These are phyloP conservation scores for Pachyuromys duprasi DNA, from an alignment of 2,797 vertebrate species.

Conservation along the genomic window DNA sequence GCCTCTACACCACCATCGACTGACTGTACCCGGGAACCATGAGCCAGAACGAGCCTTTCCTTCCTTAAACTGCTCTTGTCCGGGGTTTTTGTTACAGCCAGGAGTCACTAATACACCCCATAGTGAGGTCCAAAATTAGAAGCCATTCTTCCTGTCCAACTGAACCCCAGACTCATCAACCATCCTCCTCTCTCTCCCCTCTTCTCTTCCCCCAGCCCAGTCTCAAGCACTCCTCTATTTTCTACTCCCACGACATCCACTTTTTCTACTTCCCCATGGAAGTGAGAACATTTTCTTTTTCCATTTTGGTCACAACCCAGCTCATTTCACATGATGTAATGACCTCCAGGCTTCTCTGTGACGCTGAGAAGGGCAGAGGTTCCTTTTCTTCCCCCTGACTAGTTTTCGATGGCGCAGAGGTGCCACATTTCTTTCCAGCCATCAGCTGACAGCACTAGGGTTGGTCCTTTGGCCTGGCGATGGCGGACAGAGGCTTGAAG, in stretches of 20 bases:
- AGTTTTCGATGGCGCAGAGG: rapidly evolving
- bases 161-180: neutral
- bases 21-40: neutral
- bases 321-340: neutral
- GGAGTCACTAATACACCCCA: neutral
- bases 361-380: neutral
- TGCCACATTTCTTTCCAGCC: neutral
- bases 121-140: neutral
- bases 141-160: neutral
- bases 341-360: neutral
- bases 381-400: neutral
- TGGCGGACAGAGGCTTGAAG: neutral
- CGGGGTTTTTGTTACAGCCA: neutral
- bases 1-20: neutral
- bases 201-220: neutral
- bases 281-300: neutral
- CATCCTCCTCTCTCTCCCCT: neutral
- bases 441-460: neutral
- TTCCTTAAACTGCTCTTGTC: neutral
- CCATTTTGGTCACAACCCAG: neutral
- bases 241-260: neutral
- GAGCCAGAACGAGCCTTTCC: neutral
- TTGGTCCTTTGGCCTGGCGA: neutral
- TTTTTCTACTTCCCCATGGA: neutral
- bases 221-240: neutral